Conservation (phyloP, 2,888 invertebrate species). For the Sepiola atlantica region DNA sequence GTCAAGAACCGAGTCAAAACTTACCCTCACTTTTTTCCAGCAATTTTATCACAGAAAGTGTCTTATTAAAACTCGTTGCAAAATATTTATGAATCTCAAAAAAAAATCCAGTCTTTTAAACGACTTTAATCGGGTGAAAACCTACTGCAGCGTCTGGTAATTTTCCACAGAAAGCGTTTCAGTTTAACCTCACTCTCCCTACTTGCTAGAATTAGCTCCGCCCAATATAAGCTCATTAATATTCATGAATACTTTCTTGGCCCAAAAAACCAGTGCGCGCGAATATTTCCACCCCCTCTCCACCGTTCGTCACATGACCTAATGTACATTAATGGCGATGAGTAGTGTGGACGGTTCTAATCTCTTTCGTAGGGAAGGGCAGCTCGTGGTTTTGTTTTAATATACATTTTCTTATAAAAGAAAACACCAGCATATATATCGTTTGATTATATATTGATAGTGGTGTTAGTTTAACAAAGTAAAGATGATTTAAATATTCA, state of each 20-base stretch:
- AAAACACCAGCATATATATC: not conserved
- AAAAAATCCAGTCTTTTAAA: not conserved
- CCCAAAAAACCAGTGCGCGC: conserved; percentile 48
- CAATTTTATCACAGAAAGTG: not conserved
- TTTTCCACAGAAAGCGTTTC: not conserved
- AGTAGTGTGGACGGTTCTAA: conserved; percentile 12
- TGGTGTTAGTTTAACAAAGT: not conserved
- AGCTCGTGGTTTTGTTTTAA: not conserved
- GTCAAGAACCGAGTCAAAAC: not conserved
- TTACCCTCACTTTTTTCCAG: not conserved
- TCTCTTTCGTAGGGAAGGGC: not conserved
- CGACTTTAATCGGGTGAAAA: not conserved
- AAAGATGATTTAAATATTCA: not conserved
- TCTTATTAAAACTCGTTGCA: not conserved
- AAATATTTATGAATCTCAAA: not conserved
- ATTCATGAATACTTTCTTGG: conserved; percentile 47
- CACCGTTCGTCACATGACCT: conserved; percentile 39
- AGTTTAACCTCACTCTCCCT: not conserved
- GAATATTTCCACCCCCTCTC: conserved; percentile 38
- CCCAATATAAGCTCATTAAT: conserved; percentile 38
- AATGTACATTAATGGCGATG: conserved; percentile 46
- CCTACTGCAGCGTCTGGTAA: not conserved
- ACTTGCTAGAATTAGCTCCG: not conserved
- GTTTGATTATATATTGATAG: not conserved
- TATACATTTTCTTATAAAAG: too few relatives aligned